These are phyloP conservation scores for Silurus lanzhouensis DNA, from an alignment of 2,797 vertebrate species.

Conservation along the genomic window DNA sequence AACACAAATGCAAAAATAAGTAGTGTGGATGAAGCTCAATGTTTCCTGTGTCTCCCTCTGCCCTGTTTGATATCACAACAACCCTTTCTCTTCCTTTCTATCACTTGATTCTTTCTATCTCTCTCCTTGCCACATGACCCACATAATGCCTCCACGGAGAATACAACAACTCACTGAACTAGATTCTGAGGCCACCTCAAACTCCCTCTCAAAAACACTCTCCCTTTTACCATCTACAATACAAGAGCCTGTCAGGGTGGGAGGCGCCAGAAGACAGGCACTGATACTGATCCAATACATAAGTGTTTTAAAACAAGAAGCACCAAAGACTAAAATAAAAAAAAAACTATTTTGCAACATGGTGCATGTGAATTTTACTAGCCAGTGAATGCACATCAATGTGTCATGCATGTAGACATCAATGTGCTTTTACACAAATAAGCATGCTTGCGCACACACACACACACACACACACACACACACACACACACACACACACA, in stretches of 20 bases:
- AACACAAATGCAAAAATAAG: not conserved
- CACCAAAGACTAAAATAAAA: not conserved
- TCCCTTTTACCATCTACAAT: slow-evolving; percentile 23
- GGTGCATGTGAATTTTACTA: slow-evolving; percentile 11
- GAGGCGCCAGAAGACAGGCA: not conserved
- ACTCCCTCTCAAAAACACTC: slow-evolving; percentile 9
- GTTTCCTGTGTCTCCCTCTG: slow-evolving; percentile 24
- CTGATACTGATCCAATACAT: not conserved
- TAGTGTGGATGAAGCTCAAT: slow-evolving; percentile 10
- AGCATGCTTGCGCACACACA: slow-evolving; percentile 36
- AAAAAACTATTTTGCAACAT: not conserved
- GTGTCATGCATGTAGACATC: not conserved
- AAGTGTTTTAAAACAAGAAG: not conserved
- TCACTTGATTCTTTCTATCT: slow-evolving; percentile 37
- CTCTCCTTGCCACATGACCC: slow-evolving; percentile 70
- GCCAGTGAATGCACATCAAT: not conserved
- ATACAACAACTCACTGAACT: slow-evolving; percentile 71
- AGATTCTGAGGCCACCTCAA: slow-evolving; percentile 64
- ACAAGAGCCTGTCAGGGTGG: not conserved
- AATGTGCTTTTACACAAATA: not conserved
- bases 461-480: slow-evolving; percentile 23
- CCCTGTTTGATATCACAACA: slow-evolving; percentile 47
- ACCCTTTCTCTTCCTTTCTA: slow-evolving; percentile 33
- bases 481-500: slow-evolving; percentile 30
- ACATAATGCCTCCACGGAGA: slow-evolving; percentile 67